A percentile compares a stretch with the other conserved stretches of the same genome.
phyloP scores from a whole-genome alignment of 2,888 invertebrate genomes.

The Myathropa florea region DNA sequence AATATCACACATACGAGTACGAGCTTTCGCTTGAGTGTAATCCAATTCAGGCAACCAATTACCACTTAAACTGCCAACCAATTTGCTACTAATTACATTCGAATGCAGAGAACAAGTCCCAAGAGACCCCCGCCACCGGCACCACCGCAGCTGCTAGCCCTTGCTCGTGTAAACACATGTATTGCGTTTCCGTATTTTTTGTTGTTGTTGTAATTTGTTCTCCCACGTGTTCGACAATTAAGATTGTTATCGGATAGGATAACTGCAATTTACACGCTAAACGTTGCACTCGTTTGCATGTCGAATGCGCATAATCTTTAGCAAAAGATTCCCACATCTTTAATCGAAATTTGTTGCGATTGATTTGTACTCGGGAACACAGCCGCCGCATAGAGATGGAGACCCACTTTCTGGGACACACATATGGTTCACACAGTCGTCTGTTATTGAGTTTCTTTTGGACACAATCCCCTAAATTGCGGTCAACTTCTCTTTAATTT shows the following conservation, averaged over 20 bases:
- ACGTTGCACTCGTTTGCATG: background rate
- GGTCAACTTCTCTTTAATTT: conserved; percentile 5
- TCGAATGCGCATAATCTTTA: background rate
- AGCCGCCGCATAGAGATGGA: background rate
- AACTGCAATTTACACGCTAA: background rate
- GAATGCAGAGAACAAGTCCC: background rate
- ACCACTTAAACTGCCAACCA: background rate
- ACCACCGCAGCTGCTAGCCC: background rate
- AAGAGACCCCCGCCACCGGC: background rate
- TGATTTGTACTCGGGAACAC: background rate
- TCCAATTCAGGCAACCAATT: background rate
- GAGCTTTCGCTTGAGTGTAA: background rate
- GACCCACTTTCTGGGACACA: background rate
- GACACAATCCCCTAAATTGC: background rate
- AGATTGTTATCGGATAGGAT: background rate
- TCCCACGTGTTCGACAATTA: background rate
- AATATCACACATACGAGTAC: conserved; percentile 6
- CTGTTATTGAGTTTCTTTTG: background rate
- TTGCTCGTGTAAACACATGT: background rate
- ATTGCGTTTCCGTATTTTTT: background rate
- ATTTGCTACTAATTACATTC: conserved; percentile 16
- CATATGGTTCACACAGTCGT: background rate
- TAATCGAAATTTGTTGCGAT: background rate
- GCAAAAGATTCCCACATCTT: background rate
- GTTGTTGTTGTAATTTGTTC: no score